Base-by-base conservation (phyloP, 2,113 vertebrate species). In the Saguinus imperator region DNA sequence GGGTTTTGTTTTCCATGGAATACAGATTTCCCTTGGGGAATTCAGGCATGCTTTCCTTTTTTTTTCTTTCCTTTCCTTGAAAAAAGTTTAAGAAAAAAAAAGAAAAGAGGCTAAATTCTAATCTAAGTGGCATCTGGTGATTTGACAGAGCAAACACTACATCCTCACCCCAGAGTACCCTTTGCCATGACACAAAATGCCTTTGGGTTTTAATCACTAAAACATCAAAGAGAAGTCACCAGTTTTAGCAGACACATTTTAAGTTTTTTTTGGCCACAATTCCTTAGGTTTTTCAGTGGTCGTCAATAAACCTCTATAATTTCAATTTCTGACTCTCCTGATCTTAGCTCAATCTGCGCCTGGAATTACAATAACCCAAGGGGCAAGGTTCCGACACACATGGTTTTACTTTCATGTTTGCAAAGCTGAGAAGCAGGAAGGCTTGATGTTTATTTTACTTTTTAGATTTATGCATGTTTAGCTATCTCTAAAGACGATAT, bases 1-100 rank as follows among this genome's bases (percentile, higher is more conserved):
- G 77, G 37, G 16, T 16, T 83, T 81, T 96, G 70, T 96, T 98
- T 98, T 96, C 86, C 87, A 43, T 96, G 97, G 75, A 97, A 93
- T 79, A 70, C 23, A 80, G 58, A 58, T 86, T 75, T 82, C 95
- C 79, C 83, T 45, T 57, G 61, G 96, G 94, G 72, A 77, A 91
- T 86, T 86, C 55, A 91, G 85, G 87, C 94, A 91, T 97, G 79
- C 91, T 97, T 97, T 94, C 27, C 32, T 94, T 84, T 70, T 29
- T 82, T 23, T 70, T 84, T 76, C 70, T 45, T 66, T 55, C 4
- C 16, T 50, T 68, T 29, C 10, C 48, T 77, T 82, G 32, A 61
- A 77, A 83, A 52, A 68, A 64, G 1, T 25, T 12, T 4, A 4
- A 29, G 9, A 16, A 9, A 32, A 66, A 40, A 29, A 55, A 48